Percentiles rank a stretch among this genome's conserved stretches.
phyloP scores from a whole-genome alignment of 2,113 vertebrate genomes.

The Copsychus sechellarum region DNA sequence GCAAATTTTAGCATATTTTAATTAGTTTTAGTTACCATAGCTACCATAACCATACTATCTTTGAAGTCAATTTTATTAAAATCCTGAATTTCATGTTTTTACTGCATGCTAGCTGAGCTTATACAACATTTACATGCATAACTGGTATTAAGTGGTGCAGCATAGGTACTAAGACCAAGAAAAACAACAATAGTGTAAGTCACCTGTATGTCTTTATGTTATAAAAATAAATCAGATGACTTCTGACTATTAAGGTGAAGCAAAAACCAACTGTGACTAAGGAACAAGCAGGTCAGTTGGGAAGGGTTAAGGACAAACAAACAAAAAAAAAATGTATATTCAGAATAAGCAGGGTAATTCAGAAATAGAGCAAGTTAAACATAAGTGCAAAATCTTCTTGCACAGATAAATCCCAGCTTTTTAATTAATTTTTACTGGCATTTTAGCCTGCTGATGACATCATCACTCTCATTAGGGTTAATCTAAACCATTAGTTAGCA shows the following conservation, averaged over 20 bases:
- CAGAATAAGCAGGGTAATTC: neutral
- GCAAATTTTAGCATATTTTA: conserved; percentile 43
- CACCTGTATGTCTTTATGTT: neutral
- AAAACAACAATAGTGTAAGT: neutral
- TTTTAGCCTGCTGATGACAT: neutral
- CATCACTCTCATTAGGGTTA: neutral
- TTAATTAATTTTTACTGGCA: neutral
- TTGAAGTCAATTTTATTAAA: conserved; percentile 36
- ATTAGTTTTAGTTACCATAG: conserved; percentile 59
- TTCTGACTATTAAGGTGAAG: neutral
- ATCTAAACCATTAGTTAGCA: neutral
- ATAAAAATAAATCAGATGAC: neutral
- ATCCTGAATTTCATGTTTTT: neutral
- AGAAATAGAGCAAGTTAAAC: neutral
- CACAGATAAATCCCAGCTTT: neutral
- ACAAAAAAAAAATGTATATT: neutral
- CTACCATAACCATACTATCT: conserved; percentile 12
- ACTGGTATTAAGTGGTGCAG: neutral
- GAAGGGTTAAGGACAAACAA: neutral
- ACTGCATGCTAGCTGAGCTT: neutral
- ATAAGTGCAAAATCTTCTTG: neutral
- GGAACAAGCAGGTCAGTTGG: neutral
- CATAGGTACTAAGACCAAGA: neutral
- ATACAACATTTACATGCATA: neutral
- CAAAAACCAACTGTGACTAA: neutral